Evolutionary conservation across 2,888 invertebrate species (phyloP), one percentile per base, ranked within the genome.

Genomic region (Crioceris asparagi): DNA sequence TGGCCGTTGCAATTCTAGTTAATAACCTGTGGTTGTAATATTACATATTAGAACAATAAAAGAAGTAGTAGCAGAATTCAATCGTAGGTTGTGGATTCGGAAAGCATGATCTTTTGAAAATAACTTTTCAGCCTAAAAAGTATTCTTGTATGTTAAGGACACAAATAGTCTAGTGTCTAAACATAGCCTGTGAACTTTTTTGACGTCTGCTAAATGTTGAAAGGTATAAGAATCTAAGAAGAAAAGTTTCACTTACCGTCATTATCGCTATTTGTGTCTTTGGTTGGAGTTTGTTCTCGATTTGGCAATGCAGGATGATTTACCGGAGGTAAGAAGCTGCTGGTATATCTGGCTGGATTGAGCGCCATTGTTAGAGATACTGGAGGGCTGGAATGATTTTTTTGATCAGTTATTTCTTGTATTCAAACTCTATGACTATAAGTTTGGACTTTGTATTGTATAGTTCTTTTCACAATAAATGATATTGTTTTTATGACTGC

Each of bases 381-480:
- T 32, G 87, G 86, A 14, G 87, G 86, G 41, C 86, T 87, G 69
- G 41, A 68, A 27, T n/a, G n/a, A n/a, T n/a, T n/a, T n/a, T n/a
- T n/a, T n/a, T n/a, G n/a, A n/a, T n/a, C n/a, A n/a, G n/a, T n/a
- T n/a, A n/a, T n/a, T n/a, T n/a, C n/a, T n/a, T n/a, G n/a, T n/a
- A n/a, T n/a, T n/a, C n/a, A n/a, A n/a, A n/a, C n/a, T n/a, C n/a
- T n/a, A n/a, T n/a, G n/a, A n/a, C n/a, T n/a, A n/a, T n/a, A n/a
- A n/a, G n/a, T n/a, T n/a, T n/a, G n/a, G n/a, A n/a, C n/a, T n/a
- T n/a, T n/a, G n/a, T n/a, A n/a, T n/a, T n/a, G n/a, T n/a, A n/a
- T n/a, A n/a, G n/a, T n/a, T n/a, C n/a, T n/a, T n/a, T n/a, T n/a
- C n/a, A n/a, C n/a, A n/a, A n/a, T n/a, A n/a, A n/a, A n/a, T n/a